Conservation (phyloP, 2,797 vertebrate genomes). For the Capromys pilorides region DNA sequence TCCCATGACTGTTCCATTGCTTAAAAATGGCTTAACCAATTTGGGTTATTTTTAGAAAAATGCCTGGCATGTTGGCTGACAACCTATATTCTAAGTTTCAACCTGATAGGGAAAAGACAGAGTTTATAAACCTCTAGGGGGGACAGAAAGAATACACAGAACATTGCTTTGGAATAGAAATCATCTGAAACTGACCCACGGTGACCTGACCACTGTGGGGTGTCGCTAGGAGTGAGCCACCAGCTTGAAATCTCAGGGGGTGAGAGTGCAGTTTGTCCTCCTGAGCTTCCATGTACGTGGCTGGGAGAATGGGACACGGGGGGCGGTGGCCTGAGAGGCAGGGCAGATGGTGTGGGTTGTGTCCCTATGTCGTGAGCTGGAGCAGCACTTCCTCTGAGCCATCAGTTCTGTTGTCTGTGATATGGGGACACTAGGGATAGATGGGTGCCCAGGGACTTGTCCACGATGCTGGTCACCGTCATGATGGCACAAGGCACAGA, state of each 20-base stretch:
- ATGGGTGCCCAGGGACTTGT: neutral
- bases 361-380: neutral
- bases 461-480: neutral
- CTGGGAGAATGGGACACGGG: neutral
- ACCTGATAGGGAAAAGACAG: slow-evolving; percentile 72
- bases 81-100: slow-evolving; percentile 79
- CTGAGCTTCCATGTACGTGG: neutral
- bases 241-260: neutral
- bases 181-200: slow-evolving; percentile 35
- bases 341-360: neutral
- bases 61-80: slow-evolving; percentile 77
- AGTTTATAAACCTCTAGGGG: slow-evolving; percentile 62
- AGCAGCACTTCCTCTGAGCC: neutral
- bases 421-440: neutral
- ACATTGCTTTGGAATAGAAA: slow-evolving; percentile 53
- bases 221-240: neutral
- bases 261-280: neutral
- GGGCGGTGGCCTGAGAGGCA: neutral
- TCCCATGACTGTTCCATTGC: slow-evolving; percentile 49
- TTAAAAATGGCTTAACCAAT: slow-evolving; percentile 78
- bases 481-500: neutral
- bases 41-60: slow-evolving; percentile 80
- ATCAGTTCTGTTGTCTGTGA: neutral
- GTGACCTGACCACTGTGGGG: accelerated
- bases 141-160: neutral